Evolutionary conservation across 2,113 vertebrate genomes (phyloP).

Genomic region (Peromyscus maniculatus): DNA sequence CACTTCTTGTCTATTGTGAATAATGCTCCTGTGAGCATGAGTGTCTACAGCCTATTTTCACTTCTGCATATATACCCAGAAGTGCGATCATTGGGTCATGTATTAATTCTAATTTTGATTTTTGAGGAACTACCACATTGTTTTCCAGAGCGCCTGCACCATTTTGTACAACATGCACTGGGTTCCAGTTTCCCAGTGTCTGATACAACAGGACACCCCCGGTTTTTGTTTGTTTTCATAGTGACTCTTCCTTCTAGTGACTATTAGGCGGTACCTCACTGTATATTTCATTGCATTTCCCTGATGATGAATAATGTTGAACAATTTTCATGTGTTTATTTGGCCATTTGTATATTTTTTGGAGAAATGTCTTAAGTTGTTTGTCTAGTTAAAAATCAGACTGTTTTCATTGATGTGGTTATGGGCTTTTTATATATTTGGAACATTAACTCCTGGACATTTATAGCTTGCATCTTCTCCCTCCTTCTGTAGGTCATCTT

Average conservation of each 20-base stretch:
- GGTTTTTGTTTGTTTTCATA: slow-evolving; percentile 14
- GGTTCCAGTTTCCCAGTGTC: slow-evolving; percentile 11
- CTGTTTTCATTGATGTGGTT: slow-evolving; percentile 33
- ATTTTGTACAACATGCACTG: background rate
- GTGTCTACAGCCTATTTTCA: slow-evolving; percentile 1
- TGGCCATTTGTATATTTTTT: slow-evolving; percentile 38
- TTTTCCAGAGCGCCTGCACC: background rate
- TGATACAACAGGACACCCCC: background rate
- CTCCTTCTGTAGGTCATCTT: background rate
- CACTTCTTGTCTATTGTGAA: background rate
- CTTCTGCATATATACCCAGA: background rate
- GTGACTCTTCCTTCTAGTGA: background rate
- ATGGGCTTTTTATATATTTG: background rate
- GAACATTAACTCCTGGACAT: background rate
- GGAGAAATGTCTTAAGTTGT: slow-evolving; percentile 10
- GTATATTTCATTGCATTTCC: slow-evolving; percentile 43
- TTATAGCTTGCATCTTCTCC: background rate
- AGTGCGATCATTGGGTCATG: slow-evolving; percentile 29
- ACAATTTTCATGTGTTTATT: background rate
- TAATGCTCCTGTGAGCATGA: background rate
- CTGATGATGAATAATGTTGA: background rate
- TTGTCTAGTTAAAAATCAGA: slow-evolving; percentile 21
- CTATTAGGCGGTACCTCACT: background rate
- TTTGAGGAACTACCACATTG: background rate
- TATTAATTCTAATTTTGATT: slow-evolving; percentile 29